Percentiles rank a stretch among this genome's conserved stretches.
Conservation (phyloP, 2,888 invertebrate species). For the Ormyrus pomaceus region DNA sequence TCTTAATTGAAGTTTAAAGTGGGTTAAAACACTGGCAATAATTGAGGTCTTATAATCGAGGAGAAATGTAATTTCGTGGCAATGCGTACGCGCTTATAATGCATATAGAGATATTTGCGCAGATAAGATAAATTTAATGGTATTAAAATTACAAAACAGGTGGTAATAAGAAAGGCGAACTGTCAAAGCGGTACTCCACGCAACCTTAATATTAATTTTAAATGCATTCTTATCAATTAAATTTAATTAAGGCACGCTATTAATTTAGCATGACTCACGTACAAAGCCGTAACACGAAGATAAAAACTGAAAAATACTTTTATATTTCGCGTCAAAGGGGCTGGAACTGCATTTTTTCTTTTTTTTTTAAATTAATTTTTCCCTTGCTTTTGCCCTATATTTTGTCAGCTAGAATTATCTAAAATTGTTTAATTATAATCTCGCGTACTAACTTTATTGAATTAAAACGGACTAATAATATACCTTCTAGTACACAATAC, state of each 20-base stretch:
- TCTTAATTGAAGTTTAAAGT: too few species aligned
- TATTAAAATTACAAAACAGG: background rate
- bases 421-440: background rate
- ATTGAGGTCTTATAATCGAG: too few species aligned
- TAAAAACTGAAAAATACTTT: background rate
- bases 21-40: too few species aligned
- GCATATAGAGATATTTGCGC: background rate
- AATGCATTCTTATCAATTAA: slow-evolving; percentile 6
- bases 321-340: background rate
- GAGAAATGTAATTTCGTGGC: too few species aligned
- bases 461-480: too few species aligned
- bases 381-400: background rate
- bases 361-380: background rate
- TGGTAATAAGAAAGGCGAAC: background rate
- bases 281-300: background rate
- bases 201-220: slow-evolving; percentile 5
- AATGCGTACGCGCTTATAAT: too few species aligned
- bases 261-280: slow-evolving; percentile 3
- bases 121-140: background rate
- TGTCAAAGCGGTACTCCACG: background rate
- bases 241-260: slow-evolving; percentile 1
- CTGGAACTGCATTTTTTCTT: background rate
- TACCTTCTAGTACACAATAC: too few species aligned
- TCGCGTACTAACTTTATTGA: too few species aligned
- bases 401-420: background rate